These are phyloP conservation scores for Arion vulgaris DNA, from an alignment of 1,140 invertebrate genomes.

Conservation along the genomic window DNA sequence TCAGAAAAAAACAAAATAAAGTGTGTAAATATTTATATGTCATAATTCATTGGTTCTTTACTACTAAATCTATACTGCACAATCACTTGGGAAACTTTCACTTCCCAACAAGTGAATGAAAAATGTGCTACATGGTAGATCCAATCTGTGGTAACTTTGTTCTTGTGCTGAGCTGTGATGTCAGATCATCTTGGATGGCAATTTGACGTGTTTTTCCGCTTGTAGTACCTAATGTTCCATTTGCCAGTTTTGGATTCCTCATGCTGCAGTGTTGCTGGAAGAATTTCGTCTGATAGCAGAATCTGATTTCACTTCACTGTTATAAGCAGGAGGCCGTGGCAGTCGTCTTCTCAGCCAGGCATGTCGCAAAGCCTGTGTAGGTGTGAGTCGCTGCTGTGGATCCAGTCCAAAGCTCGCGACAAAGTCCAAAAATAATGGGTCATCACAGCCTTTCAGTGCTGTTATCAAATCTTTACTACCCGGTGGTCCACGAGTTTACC, in stretches of 20 bases:
- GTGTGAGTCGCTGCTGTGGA: slow-evolving; percentile 92
- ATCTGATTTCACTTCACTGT: slow-evolving; percentile 58
- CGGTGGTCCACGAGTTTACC: slow-evolving; percentile 93
- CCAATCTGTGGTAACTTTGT: slow-evolving; percentile 72
- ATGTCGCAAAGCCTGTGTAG: slow-evolving; percentile 90
- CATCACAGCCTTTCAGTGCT: slow-evolving; percentile 95
- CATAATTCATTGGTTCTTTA: no score
- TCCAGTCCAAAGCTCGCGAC: slow-evolving; percentile 96
- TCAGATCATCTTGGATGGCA: slow-evolving; percentile 62
- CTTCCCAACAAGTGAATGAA: no score
- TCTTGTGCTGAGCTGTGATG: slow-evolving; percentile 58
- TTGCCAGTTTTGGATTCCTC: slow-evolving; percentile 58
- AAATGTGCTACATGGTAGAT: slow-evolving; percentile 62
- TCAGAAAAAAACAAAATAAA: no score
- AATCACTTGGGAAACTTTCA: no score
- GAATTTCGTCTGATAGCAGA: slow-evolving; percentile 60
- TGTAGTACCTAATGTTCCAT: slow-evolving; percentile 47
- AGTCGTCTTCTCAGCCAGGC: slow-evolving; percentile 92
- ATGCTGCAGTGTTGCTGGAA: slow-evolving; percentile 56
- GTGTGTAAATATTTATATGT: no score
- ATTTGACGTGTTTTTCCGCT: slow-evolving; percentile 62
- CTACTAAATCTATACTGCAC: no score
- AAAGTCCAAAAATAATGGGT: slow-evolving; percentile 96
- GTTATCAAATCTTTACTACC: slow-evolving; percentile 89
- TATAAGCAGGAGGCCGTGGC: slow-evolving; percentile 82